phyloP scores from a whole-genome alignment of 2,797 vertebrate species.

The Xenentodon cancila region DNA sequence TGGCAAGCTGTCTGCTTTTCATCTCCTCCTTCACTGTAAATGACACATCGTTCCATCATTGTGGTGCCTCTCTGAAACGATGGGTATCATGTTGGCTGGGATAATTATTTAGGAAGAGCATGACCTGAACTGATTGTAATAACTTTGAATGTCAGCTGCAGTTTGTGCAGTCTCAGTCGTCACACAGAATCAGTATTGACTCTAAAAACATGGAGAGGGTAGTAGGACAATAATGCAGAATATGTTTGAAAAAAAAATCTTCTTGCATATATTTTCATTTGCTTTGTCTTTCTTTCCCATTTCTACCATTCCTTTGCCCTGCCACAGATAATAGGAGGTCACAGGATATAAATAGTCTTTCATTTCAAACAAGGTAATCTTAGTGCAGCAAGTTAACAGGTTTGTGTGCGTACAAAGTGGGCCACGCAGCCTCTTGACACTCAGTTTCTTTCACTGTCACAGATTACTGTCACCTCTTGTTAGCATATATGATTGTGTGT shows the following conservation, averaged over 20 bases:
- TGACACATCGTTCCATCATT: conserved; percentile 7
- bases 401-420: conserved; percentile 39
- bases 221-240: no score
- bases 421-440: conserved; percentile 43
- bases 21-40: conserved; percentile 18
- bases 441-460: conserved; percentile 52
- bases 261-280: background rate
- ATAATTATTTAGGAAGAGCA: no score
- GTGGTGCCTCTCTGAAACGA: no score
- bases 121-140: no score
- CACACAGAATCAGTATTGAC: no score
- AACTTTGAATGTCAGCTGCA: no score
- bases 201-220: no score
- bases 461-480: conserved; percentile 62
- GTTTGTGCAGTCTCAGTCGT: no score
- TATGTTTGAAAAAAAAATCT: background rate
- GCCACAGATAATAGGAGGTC: conserved; percentile 34
- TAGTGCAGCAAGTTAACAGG: conserved; percentile 32
- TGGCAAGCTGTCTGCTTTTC: conserved; percentile 44
- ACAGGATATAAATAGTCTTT: conserved; percentile 42
- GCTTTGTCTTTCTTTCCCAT: background rate
- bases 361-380: conserved; percentile 38
- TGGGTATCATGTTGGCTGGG: no score
- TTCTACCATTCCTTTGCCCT: conserved; percentile 9
- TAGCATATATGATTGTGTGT: conserved; percentile 5